These are phyloP conservation scores for Grammomys dolichurus DNA, from an alignment of 2,113 vertebrate genomes.

Conservation along the genomic window DNA sequence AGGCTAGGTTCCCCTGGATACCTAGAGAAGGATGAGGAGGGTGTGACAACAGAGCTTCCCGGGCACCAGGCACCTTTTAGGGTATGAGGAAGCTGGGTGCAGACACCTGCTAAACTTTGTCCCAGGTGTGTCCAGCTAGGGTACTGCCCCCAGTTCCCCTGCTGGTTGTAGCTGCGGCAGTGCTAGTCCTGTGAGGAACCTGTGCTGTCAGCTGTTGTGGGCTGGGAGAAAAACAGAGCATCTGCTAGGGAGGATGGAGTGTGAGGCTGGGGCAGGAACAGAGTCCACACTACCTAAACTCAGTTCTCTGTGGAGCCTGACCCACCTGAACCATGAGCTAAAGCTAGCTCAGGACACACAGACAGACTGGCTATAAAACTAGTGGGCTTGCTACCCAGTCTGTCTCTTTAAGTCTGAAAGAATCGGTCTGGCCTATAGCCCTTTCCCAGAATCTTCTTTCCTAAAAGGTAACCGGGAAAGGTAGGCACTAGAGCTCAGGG, in stretches of 20 bases:
- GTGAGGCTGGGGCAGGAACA: background rate
- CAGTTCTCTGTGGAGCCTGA: background rate
- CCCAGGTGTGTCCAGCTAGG: background rate
- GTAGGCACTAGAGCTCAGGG: background rate
- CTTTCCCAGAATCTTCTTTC: background rate
- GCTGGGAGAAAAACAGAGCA: too few relatives aligned
- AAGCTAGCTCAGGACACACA: too few relatives aligned
- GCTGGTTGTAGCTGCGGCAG: background rate
- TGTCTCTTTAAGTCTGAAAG: background rate
- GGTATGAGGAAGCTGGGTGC: background rate
- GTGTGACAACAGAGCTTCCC: background rate
- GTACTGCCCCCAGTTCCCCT: background rate
- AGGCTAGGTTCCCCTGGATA: background rate
- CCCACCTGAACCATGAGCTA: background rate
- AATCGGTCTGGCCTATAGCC: background rate
- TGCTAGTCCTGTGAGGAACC: background rate
- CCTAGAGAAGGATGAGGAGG: background rate
- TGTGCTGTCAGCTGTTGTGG: background rate
- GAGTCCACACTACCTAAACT: background rate
- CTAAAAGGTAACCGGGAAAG: fast-evolving
- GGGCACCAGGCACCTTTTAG: background rate
- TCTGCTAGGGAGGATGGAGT: background rate
- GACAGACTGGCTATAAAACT: background rate
- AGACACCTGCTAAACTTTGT: background rate
- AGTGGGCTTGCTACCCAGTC: background rate